phyloP scores from a whole-genome alignment of 2,888 invertebrate genomes.

The Eupithecia inturbata region DNA sequence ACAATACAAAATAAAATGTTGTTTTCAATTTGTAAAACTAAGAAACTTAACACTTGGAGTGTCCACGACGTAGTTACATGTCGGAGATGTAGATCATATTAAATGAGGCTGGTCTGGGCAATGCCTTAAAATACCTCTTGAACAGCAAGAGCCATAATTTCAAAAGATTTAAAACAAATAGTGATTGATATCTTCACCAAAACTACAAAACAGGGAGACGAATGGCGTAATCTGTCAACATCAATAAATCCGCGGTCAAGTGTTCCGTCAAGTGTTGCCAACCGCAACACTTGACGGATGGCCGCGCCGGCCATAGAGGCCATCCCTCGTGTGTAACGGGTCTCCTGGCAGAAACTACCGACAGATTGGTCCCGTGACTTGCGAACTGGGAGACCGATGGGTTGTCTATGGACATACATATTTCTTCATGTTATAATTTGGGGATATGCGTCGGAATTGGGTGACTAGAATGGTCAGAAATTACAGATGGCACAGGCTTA shows the following conservation, averaged over 20 bases:
- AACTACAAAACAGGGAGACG: not conserved
- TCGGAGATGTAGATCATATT: not conserved
- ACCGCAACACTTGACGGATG: constrained; percentile 12
- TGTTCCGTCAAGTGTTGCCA: no score
- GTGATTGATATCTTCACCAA: not conserved
- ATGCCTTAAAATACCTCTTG: not conserved
- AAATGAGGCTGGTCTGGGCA: not conserved
- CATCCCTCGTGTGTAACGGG: constrained; percentile 10
- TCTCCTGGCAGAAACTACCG: constrained; percentile 5
- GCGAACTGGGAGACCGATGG: constrained; percentile 1
- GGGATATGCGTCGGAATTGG: not conserved
- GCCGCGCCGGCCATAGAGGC: not conserved
- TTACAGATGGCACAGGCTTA: not conserved
- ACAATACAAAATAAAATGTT: not conserved
- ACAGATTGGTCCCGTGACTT: constrained; percentile 5
- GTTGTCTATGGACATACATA: not conserved
- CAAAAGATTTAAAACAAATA: not conserved
- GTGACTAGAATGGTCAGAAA: not conserved
- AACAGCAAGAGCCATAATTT: not conserved
- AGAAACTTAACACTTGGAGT: not conserved
- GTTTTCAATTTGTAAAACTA: not conserved
- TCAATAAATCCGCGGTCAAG: not conserved
- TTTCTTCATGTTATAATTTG: not conserved
- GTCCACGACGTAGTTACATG: not conserved
- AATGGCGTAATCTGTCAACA: constrained; percentile 7